These are phyloP conservation scores for Meloidogyne chitwoodi DNA, from an alignment of 1,140 invertebrate species.

Conservation along the genomic window DNA sequence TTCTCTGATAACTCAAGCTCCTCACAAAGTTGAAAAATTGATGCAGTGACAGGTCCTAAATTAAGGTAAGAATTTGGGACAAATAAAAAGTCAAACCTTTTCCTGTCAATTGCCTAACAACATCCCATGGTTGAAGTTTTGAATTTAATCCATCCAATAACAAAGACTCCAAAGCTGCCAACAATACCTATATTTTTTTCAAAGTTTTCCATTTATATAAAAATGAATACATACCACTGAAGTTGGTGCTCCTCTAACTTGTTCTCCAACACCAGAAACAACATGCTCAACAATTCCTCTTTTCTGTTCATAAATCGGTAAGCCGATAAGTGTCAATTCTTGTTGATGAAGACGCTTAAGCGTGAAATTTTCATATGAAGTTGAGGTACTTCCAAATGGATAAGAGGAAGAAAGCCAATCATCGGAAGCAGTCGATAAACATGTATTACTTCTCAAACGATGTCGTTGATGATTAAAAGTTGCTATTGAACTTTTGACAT, in stretches of 20 bases:
- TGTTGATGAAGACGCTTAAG: slow-evolving; percentile 30
- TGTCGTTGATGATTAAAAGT: slow-evolving; percentile 10
- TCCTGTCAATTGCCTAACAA: slow-evolving; percentile 47
- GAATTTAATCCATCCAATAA: slow-evolving; percentile 45
- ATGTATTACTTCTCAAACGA: neutral
- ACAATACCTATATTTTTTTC: slow-evolving; percentile 19
- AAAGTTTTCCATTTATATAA: neutral
- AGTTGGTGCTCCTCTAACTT: slow-evolving; percentile 47
- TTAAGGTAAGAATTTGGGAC: neutral
- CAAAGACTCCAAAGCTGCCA: slow-evolving; percentile 37
- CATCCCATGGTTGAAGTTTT: slow-evolving; percentile 38
- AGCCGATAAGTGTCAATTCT: slow-evolving; percentile 33
- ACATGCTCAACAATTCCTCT: slow-evolving; percentile 49
- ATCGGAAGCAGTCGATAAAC: neutral
- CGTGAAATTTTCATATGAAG: neutral
- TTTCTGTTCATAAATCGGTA: slow-evolving; percentile 55
- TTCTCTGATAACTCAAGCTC: slow-evolving; percentile 53
- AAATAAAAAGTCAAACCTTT: slow-evolving; percentile 27
- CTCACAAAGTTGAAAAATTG: slow-evolving; percentile 45
- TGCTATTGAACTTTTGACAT: slow-evolving; percentile 3
- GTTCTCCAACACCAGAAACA: slow-evolving; percentile 56
- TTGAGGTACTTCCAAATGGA: neutral
- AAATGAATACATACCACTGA: neutral
- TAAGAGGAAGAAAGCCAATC: neutral
- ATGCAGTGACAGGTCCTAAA: slow-evolving; percentile 41